Percentiles rank a stretch among this genome's conserved stretches.
Evolutionary conservation across 2,113 vertebrate genomes (phyloP).

Genomic region (Apeltes quadracus): DNA sequence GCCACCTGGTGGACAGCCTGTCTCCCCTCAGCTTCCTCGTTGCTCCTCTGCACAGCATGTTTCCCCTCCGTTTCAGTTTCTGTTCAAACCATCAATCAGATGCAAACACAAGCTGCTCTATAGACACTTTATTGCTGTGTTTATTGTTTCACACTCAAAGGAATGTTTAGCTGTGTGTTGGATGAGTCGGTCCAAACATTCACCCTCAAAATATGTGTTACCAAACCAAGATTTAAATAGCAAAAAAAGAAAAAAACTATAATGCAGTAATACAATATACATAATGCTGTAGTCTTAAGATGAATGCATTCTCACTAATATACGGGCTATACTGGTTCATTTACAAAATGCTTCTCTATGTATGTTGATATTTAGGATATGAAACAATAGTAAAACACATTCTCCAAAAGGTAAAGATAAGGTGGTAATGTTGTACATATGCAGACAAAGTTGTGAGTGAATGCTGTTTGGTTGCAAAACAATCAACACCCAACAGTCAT

Average conservation of each 20-base stretch:
- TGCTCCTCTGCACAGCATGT: no score
- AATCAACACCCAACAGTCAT: slow-evolving; percentile 40
- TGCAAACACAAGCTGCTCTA: slow-evolving; percentile 44
- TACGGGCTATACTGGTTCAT: slow-evolving; percentile 76
- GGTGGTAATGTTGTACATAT: slow-evolving; percentile 34
- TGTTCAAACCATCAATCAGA: neutral
- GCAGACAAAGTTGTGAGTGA: slow-evolving; percentile 47
- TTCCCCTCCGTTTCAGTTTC: neutral
- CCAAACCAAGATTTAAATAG: slow-evolving; percentile 88
- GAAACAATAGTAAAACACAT: slow-evolving; percentile 79
- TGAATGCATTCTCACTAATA: slow-evolving; percentile 66
- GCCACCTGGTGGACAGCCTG: slow-evolving; percentile 44
- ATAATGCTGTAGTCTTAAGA: slow-evolving; percentile 78
- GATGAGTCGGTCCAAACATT: slow-evolving; percentile 83
- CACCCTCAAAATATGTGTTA: slow-evolving; percentile 70
- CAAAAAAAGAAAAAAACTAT: slow-evolving; percentile 72
- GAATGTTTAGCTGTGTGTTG: slow-evolving; percentile 88
- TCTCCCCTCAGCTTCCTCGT: slow-evolving; percentile 1
- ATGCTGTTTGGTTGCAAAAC: slow-evolving; percentile 59
- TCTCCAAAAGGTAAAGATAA: slow-evolving; percentile 57
- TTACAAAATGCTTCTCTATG: slow-evolving; percentile 81
- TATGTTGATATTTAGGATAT: slow-evolving; percentile 77
- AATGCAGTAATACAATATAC: slow-evolving; percentile 83
- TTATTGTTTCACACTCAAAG: slow-evolving; percentile 85
- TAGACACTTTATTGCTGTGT: slow-evolving; percentile 80